These are phyloP conservation scores for Monochamus alternatus DNA, from an alignment of 2,888 invertebrate species.

Conservation along the genomic window DNA sequence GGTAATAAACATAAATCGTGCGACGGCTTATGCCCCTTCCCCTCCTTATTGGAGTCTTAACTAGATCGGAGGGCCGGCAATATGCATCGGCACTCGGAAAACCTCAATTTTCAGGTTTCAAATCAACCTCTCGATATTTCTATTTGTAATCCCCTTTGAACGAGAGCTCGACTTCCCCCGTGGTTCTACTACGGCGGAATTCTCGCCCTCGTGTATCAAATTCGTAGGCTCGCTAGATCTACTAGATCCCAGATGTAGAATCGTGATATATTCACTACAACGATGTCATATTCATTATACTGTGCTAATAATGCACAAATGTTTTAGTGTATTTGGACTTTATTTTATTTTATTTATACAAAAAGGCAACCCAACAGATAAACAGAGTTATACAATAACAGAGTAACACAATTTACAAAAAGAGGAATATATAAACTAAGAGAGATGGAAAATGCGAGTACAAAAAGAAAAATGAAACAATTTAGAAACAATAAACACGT, in stretches of 20 bases:
- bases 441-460: no score
- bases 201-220: conserved; percentile 28
- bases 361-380: no score
- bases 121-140: conserved; percentile 51
- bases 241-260: not conserved
- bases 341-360: no score
- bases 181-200: conserved; percentile 28
- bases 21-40: conserved; percentile 25
- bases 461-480: no score
- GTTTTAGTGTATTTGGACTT: not conserved
- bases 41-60: conserved; percentile 32
- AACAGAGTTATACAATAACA: no score
- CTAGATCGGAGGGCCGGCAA: conserved; percentile 28
- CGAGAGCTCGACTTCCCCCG: conserved; percentile 39
- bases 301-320: not conserved
- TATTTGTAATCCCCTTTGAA: conserved; percentile 52
- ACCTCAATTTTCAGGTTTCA: conserved; percentile 41
- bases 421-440: no score
- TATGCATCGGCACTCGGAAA: conserved; percentile 38
- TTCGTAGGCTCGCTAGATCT: not conserved
- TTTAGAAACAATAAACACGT: no score
- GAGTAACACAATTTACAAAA: no score
- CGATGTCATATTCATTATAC: not conserved
- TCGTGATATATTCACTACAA: not conserved
- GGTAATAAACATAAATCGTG: conserved; percentile 36